These are phyloP conservation scores for Mareca strepera DNA, from an alignment of 2,797 vertebrate genomes.

Conservation along the genomic window DNA sequence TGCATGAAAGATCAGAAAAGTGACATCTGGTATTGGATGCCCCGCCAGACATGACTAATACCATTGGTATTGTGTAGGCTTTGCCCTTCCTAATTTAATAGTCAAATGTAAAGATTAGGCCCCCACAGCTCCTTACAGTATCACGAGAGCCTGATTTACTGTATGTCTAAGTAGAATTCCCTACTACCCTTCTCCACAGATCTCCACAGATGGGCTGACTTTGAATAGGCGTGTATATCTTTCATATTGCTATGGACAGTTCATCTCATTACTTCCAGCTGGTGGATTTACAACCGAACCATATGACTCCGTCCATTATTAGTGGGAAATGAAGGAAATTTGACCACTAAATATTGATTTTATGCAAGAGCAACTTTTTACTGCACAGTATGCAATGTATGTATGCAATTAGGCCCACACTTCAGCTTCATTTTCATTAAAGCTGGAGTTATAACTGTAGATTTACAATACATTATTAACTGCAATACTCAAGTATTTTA, in stretches of 20 bases:
- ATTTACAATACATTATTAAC: neutral
- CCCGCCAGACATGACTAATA: conserved; percentile 83
- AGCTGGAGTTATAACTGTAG: neutral
- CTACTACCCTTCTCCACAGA: neutral
- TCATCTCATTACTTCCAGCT: conserved; percentile 61
- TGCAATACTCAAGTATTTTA: neutral
- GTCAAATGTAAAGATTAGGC: conserved; percentile 75
- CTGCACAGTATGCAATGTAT: neutral
- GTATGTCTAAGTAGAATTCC: conserved; percentile 47
- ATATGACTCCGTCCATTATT: conserved; percentile 25
- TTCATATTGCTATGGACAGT: conserved; percentile 45
- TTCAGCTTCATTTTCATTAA: conserved; percentile 3
- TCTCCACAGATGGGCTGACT: conserved; percentile 60
- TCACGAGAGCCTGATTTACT: conserved; percentile 44
- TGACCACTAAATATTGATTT: conserved; percentile 38
- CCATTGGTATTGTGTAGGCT: conserved; percentile 79
- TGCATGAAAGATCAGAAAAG: conserved; percentile 78
- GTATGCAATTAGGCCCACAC: neutral
- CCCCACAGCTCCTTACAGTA: conserved; percentile 19
- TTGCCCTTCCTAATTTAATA: conserved; percentile 79
- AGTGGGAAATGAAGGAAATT: neutral
- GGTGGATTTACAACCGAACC: conserved; percentile 32
- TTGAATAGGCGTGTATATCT: conserved; percentile 46
- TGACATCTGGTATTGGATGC: conserved; percentile 82
- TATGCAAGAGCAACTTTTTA: conserved; percentile 12